phyloP scores from a whole-genome alignment of 2,113 vertebrate genomes.

The Mugil cephalus region DNA sequence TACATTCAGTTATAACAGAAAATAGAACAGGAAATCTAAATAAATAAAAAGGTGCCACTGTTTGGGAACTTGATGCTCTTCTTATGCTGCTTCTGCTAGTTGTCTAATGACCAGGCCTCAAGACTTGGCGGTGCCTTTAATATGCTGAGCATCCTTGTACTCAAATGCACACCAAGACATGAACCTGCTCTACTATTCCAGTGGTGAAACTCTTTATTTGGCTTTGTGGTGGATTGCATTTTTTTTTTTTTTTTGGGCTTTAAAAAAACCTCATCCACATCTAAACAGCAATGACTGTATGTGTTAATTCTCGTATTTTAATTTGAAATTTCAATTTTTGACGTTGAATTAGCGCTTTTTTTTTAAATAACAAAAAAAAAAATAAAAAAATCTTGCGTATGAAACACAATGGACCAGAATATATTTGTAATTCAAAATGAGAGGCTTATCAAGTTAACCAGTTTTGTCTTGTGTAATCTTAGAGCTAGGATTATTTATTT shows the following conservation, averaged over 20 bases:
- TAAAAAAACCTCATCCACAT: neutral
- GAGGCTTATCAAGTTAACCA: constrained; percentile 3
- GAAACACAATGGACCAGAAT: neutral
- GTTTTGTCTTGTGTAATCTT: neutral
- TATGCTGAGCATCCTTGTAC: too few relatives aligned
- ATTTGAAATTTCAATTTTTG: neutral
- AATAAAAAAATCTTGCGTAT: neutral
- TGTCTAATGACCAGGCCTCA: too few relatives aligned
- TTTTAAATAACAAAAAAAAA: too few relatives aligned
- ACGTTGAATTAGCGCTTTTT: constrained; percentile 9
- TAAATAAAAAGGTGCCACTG: neutral
- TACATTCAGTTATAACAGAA: neutral
- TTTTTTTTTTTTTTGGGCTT: too few relatives aligned
- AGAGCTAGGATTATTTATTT: neutral
- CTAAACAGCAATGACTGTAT: accelerated
- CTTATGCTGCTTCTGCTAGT: too few relatives aligned
- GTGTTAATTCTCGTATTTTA: neutral
- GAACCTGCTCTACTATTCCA: neutral
- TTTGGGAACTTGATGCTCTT: neutral
- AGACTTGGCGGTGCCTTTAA: too few relatives aligned
- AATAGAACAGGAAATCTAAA: neutral
- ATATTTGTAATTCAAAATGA: neutral
- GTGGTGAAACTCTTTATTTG: too few relatives aligned
- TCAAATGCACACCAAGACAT: neutral
- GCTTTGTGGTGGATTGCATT: neutral